Percentiles rank a stretch among this genome's conserved stretches.
phyloP scores from a whole-genome alignment of 2,888 invertebrate genomes.

The Caenorhabditis sulstoni region DNA sequence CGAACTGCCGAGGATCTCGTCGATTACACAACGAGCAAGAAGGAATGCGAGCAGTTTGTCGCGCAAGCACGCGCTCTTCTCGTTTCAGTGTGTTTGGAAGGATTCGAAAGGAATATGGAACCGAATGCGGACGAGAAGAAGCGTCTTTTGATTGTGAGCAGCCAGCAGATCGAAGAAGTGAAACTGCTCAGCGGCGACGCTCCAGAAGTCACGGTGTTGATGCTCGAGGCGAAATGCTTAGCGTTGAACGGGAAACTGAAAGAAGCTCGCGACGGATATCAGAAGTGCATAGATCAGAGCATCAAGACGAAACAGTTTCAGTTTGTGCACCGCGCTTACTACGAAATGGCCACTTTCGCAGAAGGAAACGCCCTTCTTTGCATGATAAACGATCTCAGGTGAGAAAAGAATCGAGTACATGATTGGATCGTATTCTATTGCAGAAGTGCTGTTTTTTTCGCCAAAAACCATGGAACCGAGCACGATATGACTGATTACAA shows the following conservation, averaged over 20 bases:
- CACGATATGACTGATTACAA: conserved; percentile 22
- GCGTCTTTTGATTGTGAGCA: conserved; percentile 9
- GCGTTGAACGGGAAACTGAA: conserved; percentile 2
- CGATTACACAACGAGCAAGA: conserved; percentile 24
- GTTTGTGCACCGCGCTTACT: conserved; percentile 13
- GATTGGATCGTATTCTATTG: neutral
- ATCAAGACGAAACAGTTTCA: conserved; percentile 25
- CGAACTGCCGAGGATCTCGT: conserved; percentile 36
- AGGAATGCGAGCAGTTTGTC: conserved; percentile 12
- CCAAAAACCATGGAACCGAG: conserved; percentile 20
- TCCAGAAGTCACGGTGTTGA: conserved; percentile 5
- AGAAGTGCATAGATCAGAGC: conserved; percentile 23
- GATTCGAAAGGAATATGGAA: conserved; percentile 21
- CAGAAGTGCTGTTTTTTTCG: conserved; percentile 33
- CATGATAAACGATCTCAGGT: conserved; percentile 31
- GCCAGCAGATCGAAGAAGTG: conserved; percentile 5
- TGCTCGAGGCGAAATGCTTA: conserved; percentile 22
- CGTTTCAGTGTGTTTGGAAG: conserved; percentile 22
- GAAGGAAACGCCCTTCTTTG: conserved; percentile 8
- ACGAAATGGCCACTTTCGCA: conserved; percentile 28
- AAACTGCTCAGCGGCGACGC: conserved; percentile 16
- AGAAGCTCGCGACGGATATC: conserved; percentile 20
- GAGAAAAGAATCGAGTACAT: too few species aligned
- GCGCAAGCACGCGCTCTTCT: conserved; percentile 12
- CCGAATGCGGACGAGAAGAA: conserved; percentile 23